phyloP scores from a whole-genome alignment of 2,888 invertebrate species.

The Drosophila formosana region DNA sequence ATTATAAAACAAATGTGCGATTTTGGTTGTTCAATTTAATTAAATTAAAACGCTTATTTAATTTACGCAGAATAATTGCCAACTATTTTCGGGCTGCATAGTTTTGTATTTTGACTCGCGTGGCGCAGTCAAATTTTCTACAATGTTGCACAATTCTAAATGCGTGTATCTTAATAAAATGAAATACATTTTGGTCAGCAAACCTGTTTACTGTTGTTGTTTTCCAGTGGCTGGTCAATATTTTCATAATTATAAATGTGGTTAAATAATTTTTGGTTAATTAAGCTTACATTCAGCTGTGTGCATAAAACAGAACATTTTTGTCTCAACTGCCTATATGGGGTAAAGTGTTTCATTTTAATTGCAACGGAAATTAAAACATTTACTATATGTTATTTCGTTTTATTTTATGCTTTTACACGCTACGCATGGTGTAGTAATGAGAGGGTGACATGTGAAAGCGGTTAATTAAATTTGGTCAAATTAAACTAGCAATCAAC shows the following conservation, averaged over 20 bases:
- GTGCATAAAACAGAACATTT: not conserved
- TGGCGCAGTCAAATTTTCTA: conserved; percentile 45
- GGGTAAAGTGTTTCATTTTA: conserved; percentile 11
- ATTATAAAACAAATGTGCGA: not conserved
- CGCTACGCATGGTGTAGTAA: not conserved
- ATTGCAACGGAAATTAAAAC: conserved; percentile 11
- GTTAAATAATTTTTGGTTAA: conserved; percentile 52
- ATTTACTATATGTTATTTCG: not conserved
- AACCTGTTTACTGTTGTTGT: conserved; percentile 6
- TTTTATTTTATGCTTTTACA: not conserved
- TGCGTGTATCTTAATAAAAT: conserved; percentile 43
- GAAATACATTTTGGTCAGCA: conserved; percentile 27
- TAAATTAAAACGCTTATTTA: conserved; percentile 32
- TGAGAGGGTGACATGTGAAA: not conserved
- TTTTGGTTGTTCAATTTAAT: conserved; percentile 15
- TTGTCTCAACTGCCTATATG: conserved; percentile 3
- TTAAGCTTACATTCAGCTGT: conserved; percentile 48
- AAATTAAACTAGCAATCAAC: conserved; percentile 1
- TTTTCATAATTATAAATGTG: conserved; percentile 60
- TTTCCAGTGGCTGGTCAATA: conserved; percentile 14
- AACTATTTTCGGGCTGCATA: conserved; percentile 21
- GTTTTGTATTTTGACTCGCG: conserved; percentile 37
- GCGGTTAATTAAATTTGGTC: not conserved
- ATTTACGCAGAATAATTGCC: conserved; percentile 41
- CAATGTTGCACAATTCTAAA: conserved; percentile 37